Conservation (phyloP, 2,113 vertebrate genomes). For the Poeciliopsis turrubarensis region DNA sequence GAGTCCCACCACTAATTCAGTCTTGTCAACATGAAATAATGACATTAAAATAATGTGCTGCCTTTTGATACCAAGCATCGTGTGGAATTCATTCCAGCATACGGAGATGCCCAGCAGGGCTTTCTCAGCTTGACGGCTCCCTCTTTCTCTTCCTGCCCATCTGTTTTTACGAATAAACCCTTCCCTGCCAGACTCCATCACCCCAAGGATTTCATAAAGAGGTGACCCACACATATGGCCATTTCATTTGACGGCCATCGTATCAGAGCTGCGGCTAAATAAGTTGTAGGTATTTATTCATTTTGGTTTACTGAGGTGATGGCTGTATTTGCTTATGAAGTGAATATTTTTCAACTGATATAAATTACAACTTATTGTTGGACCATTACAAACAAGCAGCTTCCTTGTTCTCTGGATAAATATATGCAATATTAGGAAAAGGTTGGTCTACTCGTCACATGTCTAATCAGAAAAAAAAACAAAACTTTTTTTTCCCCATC, state of each 20-base stretch:
- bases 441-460: neutral
- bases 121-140: conserved; percentile 69
- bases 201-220: conserved; percentile 64
- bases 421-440: neutral
- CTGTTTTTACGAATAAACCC: conserved; percentile 70
- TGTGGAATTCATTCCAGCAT: conserved; percentile 49
- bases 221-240: conserved; percentile 72
- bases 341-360: neutral
- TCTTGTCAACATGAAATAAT: conserved; percentile 39
- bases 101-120: conserved; percentile 61
- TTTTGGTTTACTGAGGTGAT: conserved; percentile 29
- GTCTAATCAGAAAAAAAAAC: neutral
- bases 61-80: conserved; percentile 48
- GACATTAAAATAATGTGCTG: conserved; percentile 43
- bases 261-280: conserved; percentile 39
- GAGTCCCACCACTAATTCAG: neutral
- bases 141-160: conserved; percentile 71
- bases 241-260: conserved; percentile 55
- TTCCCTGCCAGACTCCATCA: conserved; percentile 57
- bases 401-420: neutral
- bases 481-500: neutral
- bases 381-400: too few relatives aligned
- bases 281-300: conserved; percentile 39
- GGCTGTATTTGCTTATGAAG: conserved; percentile 24
- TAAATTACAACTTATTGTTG: neutral